Evolutionary conservation across 2,888 invertebrate species (phyloP), one percentile per base, ranked within the genome.

Genomic region (Anagyrus pseudococci): DNA sequence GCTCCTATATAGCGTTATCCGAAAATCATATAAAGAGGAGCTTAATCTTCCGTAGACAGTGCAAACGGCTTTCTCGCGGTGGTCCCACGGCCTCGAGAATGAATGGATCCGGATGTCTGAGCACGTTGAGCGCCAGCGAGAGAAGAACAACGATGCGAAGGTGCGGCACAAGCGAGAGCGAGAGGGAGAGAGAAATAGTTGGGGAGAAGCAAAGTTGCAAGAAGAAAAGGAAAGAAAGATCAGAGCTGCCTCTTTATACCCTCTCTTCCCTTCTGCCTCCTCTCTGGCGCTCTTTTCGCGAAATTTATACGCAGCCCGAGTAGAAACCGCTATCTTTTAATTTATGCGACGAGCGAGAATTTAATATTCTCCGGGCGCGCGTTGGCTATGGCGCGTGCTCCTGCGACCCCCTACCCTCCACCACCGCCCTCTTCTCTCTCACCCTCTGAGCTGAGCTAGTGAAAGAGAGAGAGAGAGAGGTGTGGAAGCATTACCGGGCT

Each of bases 331-430:
- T 77, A 76, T 77, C 77, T 77, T 78, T 79, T 78, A 79, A 79
- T 79, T 77, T 78, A 79, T 79, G 77, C 77, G 76, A 72, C 71
- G 71, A 69, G 70, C 69, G 71, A 73, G 74, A 79, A 79, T 79
- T 79, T 79, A 78, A 79, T 79, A 79, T 79, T 79, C 79, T 75
- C 71, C 62, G 68, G 59, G 72, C 74, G 75, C 77, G 33, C 70
- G 71, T n/a, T n/a, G n/a, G n/a, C n/a, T n/a, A n/a, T 68, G 72
- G 72, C 72, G 67, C 66, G 64, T 64, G 69, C 61, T n/a, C n/a
- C n/a, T n/a, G n/a, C n/a, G n/a, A n/a, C n/a, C n/a, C n/a, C n/a
- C n/a, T n/a, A n/a, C 55, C 33, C 48, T 52, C 4, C 33, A 1
- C 48, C 53, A 13, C 48, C 41, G 33, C 33, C 8, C 8, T 37